Base-by-base conservation (phyloP, 1,140 invertebrate species). In the Papilio xuthus region DNA sequence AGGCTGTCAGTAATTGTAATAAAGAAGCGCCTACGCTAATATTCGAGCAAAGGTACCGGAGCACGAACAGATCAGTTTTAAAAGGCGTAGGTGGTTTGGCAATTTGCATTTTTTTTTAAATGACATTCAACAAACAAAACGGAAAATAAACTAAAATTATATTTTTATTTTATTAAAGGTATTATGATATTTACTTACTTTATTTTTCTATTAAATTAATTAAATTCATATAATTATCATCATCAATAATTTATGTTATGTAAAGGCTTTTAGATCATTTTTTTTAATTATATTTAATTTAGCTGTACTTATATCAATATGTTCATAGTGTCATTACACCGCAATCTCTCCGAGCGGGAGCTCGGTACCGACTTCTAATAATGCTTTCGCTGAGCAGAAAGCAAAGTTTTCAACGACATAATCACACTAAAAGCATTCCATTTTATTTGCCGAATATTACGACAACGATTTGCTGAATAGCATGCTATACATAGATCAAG, bases 351-450 rank as follows among this genome's bases (percentile, higher is more conserved):
- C 81, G 78, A 60, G 78, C 82, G 81, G 69, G 63, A 69, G 81
- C 81, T 78, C 74, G 77, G 84, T 78, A 84, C 84, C 81, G 82
- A 86, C 84, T 89, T 89, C 86, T 89, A 88, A 89, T 89, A 88
- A 87, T 81, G 84, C 85, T 88, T 80, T 70, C 85, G 80, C 77
- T 78, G 82, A 83, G 83, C 84, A 84, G 83, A 88, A 86, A 85
- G 86, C 84, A 85, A 86, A 85, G 84, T 86, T 88, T 67, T 89
- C 87, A 83, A 88, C 83, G 86, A 87, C 87, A 91, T 90, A 90
- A 90, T 91, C 86, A 88, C 82, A 86, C 84, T 91, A 89, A 91
- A 90, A 91, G 88, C 88, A 88, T 88, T 86, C 79, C 80, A 81
- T 85, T 84, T 81, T 85, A 86, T 81, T 80, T 78, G 78, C 47